Evolutionary conservation across 2,113 vertebrate species (phyloP).

Genomic region (Carettochelys insculpta): DNA sequence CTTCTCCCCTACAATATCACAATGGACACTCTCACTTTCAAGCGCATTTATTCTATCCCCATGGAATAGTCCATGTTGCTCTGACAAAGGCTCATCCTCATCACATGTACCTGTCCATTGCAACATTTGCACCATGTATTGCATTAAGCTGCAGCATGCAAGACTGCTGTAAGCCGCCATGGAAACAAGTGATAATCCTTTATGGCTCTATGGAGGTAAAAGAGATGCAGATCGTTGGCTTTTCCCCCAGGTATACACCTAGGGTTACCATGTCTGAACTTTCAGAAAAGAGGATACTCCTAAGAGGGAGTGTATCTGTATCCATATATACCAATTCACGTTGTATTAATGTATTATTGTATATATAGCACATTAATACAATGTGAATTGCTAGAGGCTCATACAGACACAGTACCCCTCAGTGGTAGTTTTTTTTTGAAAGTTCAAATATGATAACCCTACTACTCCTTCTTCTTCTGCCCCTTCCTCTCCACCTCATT

Average conservation of each 20-base stretch:
- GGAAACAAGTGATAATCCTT: neutral
- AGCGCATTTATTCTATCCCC: neutral
- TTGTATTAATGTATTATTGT: no score
- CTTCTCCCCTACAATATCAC: fast-evolving
- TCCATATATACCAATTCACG: no score
- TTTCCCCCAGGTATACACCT: neutral
- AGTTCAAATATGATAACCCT: no score
- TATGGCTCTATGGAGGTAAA: neutral
- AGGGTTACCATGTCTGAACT: no score
- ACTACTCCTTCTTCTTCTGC: no score
- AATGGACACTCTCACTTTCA: neutral
- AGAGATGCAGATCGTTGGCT: neutral
- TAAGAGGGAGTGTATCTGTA: no score
- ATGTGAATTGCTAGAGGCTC: no score
- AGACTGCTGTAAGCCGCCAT: slow-evolving; percentile 2
- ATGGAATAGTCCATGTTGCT: fast-evolving
- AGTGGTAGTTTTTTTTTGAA: no score
- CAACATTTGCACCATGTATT: fast-evolving
- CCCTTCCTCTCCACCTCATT: neutral
- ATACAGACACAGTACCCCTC: no score
- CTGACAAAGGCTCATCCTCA: neutral
- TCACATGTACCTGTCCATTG: neutral
- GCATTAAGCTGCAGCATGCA: neutral
- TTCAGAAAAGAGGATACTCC: no score
- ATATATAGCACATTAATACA: no score